Conservation (phyloP, 1,140 invertebrate species). For the Trichomalopsis sarcophagae region DNA sequence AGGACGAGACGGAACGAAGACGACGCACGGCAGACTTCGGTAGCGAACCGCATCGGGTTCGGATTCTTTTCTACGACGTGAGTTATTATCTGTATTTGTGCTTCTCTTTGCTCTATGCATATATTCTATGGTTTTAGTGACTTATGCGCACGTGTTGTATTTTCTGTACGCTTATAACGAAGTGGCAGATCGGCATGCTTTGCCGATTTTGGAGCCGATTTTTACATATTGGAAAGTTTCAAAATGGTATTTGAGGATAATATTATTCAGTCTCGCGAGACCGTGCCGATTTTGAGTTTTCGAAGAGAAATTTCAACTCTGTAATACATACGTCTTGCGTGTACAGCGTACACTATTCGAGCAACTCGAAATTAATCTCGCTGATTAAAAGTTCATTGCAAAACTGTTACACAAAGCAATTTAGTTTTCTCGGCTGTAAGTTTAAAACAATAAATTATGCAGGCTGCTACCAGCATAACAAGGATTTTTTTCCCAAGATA, state of each 20-base stretch:
- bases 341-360: neutral
- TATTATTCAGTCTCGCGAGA: neutral
- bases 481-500: neutral
- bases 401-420: neutral
- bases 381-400: neutral
- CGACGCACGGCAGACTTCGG: neutral
- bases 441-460: conserved; percentile 1
- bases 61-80: conserved; percentile 6
- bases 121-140: neutral
- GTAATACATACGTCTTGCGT: neutral
- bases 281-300: neutral
- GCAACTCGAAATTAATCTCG: neutral
- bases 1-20: neutral
- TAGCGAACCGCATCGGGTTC: conserved; percentile 32
- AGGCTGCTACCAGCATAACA: neutral
- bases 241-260: neutral
- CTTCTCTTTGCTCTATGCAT: neutral
- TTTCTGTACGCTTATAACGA: neutral
- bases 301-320: neutral
- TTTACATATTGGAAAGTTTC: conserved; percentile 4
- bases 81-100: neutral
- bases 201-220: neutral
- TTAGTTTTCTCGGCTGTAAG: neutral
- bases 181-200: neutral
- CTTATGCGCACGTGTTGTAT: neutral